A percentile compares a stretch with the other conserved stretches of the same genome.
phyloP scores from a whole-genome alignment of 2,888 invertebrate species.

The Gortyna flavago region DNA sequence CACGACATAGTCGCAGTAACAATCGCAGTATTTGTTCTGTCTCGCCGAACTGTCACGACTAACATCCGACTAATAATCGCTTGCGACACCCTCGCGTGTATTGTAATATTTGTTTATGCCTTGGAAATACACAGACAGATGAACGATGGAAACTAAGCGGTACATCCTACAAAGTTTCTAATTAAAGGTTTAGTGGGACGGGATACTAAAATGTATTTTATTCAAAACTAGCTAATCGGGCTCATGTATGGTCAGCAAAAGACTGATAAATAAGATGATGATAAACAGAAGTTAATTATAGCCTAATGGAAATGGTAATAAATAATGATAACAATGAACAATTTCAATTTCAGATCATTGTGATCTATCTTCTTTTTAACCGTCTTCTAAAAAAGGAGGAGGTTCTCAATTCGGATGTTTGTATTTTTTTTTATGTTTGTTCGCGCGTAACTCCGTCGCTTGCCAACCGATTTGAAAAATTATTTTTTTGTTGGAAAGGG shows the following conservation, averaged over 20 bases:
- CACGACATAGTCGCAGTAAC: constrained; percentile 30
- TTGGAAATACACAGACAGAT: constrained; percentile 6
- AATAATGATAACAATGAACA: too few relatives aligned
- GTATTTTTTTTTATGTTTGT: too few relatives aligned
- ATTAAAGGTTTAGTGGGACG: neutral
- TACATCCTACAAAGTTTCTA: neutral
- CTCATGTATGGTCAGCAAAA: too few relatives aligned
- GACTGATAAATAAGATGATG: neutral
- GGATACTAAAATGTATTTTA: neutral
- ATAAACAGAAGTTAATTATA: neutral
- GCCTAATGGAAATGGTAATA: too few relatives aligned
- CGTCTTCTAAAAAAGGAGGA: too few relatives aligned
- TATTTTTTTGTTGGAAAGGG: too few relatives aligned
- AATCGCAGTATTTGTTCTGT: constrained; percentile 61
- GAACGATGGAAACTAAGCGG: neutral
- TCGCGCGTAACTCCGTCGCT: too few relatives aligned
- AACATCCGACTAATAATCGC: constrained; percentile 58
- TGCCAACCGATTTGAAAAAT: too few relatives aligned
- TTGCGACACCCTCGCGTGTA: constrained; percentile 54
- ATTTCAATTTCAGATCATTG: too few relatives aligned
- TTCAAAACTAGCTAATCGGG: neutral
- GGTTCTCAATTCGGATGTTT: too few relatives aligned
- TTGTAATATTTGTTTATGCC: constrained; percentile 37
- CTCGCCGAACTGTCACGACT: constrained; percentile 57
- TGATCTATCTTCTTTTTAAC: too few relatives aligned